These are phyloP conservation scores for Oxyteleia sp. DNA, from an alignment of 2,888 invertebrate genomes.

Conservation along the genomic window DNA sequence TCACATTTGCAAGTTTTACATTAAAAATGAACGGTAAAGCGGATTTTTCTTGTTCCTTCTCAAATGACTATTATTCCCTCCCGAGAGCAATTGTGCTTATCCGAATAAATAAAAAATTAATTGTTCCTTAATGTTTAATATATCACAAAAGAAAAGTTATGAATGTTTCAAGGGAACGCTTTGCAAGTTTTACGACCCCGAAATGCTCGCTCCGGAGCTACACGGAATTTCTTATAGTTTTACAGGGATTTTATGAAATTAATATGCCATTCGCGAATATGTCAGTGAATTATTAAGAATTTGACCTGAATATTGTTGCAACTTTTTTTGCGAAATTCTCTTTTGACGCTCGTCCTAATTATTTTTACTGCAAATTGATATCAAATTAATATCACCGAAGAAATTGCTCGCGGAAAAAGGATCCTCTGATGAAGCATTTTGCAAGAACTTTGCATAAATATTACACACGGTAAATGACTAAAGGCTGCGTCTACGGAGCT, in stretches of 20 bases:
- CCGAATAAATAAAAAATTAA: conserved; percentile 8
- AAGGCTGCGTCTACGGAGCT: conserved; percentile 24
- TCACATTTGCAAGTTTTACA: too few relatives aligned
- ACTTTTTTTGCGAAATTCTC: not conserved
- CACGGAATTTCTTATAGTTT: conserved; percentile 17
- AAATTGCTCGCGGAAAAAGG: conserved; percentile 3
- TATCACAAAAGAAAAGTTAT: conserved; percentile 2
- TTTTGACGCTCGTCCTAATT: conserved; percentile 12
- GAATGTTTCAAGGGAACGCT: not conserved
- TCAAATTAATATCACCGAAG: conserved; percentile 2
- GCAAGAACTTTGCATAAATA: conserved; percentile 32
- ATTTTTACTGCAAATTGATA: conserved; percentile 28
- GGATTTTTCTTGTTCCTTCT: conserved; percentile 37
- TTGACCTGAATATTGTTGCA: conserved; percentile 6
- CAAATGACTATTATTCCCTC: not conserved
- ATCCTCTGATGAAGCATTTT: conserved; percentile 14
- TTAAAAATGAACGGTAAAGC: too few relatives aligned
- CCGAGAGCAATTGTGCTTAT: not conserved
- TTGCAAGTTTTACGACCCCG: conserved; percentile 10
- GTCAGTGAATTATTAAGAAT: conserved; percentile 24
- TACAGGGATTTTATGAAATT: conserved; percentile 23
- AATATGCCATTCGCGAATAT: conserved; percentile 32
- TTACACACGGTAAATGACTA: not conserved
- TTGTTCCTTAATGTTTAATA: conserved; percentile 3
- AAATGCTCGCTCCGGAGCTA: conserved; percentile 16